A percentile compares a stretch with the other conserved stretches of the same genome.
Evolutionary conservation across 2,888 invertebrate genomes (phyloP).

Genomic region (Tipula lateralis): DNA sequence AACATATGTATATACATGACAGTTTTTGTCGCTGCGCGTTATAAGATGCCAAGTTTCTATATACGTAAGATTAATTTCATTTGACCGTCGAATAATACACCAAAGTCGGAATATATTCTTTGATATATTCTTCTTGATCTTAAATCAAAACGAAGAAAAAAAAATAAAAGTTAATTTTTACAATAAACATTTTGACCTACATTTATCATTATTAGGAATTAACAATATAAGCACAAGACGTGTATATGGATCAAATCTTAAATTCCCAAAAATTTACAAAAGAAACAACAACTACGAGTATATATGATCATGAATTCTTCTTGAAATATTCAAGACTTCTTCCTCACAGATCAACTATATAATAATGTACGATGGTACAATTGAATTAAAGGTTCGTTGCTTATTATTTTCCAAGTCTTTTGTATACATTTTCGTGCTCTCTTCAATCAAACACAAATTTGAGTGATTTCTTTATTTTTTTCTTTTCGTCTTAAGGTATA

Average conservation of each 20-base stretch:
- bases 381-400: slow-evolving; percentile 19
- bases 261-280: background rate
- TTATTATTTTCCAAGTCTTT: background rate
- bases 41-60: background rate
- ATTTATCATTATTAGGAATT: slow-evolving; percentile 24
- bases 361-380: background rate
- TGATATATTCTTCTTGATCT: slow-evolving; percentile 12
- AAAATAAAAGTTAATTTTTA: background rate
- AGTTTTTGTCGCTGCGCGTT: background rate
- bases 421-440: background rate
- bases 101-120: background rate
- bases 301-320: background rate
- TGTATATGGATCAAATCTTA: background rate
- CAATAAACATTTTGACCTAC: slow-evolving; percentile 24
- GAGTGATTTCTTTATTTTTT: slow-evolving; percentile 15
- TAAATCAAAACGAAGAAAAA: background rate
- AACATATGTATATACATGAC: background rate
- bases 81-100: background rate
- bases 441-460: background rate
- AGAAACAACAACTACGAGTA: background rate
- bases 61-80: slow-evolving; percentile 2
- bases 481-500: background rate
- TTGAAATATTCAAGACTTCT: background rate
- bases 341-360: background rate
- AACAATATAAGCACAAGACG: background rate